These are phyloP conservation scores for Leistus spinibarbis DNA, from an alignment of 2,888 invertebrate species.

Conservation along the genomic window DNA sequence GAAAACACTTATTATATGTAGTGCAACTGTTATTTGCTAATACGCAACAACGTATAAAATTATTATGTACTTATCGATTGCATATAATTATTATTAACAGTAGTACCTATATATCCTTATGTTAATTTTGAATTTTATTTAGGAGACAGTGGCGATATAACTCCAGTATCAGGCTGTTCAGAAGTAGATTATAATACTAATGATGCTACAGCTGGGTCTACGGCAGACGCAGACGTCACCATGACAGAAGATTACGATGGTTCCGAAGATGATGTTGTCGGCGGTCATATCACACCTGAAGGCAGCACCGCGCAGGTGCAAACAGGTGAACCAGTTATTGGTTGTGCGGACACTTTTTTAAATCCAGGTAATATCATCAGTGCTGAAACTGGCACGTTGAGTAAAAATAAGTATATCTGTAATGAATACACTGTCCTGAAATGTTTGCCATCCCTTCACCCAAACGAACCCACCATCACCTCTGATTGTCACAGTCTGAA, in stretches of 20 bases:
- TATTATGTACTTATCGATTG: too few relatives aligned
- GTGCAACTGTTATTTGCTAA: too few relatives aligned
- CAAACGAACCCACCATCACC: conserved; percentile 10
- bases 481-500: background rate
- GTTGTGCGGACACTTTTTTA: conserved; percentile 23
- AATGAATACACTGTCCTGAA: conserved; percentile 13
- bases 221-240: conserved; percentile 64
- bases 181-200: conserved; percentile 71
- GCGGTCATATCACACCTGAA: conserved; percentile 9
- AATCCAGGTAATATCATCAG: conserved; percentile 29
- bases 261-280: conserved; percentile 38
- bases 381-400: conserved; percentile 4
- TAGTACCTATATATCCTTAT: background rate
- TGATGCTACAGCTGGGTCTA: conserved; percentile 71
- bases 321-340: conserved; percentile 21
- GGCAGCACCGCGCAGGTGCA: background rate
- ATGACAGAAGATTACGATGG: conserved; percentile 56
- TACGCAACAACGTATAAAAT: too few relatives aligned
- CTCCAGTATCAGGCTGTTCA: conserved; percentile 70
- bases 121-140: background rate
- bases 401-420: conserved; percentile 24
- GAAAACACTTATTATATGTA: too few relatives aligned
- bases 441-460: conserved; percentile 7
- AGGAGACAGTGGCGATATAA: conserved; percentile 65
- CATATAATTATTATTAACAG: too few relatives aligned